Evolutionary conservation across 2,888 invertebrate genomes (phyloP).

Genomic region (Bursaphelenchus okinawaensis): DNA sequence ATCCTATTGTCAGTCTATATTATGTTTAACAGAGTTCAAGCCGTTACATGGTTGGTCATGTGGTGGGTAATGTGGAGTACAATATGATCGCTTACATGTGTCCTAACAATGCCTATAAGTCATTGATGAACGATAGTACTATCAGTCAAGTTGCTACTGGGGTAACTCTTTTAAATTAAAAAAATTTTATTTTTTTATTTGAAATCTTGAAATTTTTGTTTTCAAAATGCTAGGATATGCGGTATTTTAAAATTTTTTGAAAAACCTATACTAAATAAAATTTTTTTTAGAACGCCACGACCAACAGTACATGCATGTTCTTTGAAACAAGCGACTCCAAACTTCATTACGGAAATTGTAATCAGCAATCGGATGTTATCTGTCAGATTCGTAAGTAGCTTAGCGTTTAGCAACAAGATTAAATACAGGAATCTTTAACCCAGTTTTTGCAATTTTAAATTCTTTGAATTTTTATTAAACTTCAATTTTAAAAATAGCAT

Average conservation of each 20-base stretch:
- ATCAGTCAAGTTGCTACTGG: constrained; percentile 14
- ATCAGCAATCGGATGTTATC: constrained; percentile 26
- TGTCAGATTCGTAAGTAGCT: constrained; percentile 40
- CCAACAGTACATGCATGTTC: constrained; percentile 29
- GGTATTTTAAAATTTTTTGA: no score
- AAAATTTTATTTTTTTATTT: no score
- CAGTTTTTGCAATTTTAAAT: no score
- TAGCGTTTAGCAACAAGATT: no score
- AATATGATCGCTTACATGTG: constrained; percentile 35
- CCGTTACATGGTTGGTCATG: constrained; percentile 41
- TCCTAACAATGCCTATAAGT: constrained; percentile 31
- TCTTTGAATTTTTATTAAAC: no score
- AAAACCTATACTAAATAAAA: no score
- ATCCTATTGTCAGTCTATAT: no score
- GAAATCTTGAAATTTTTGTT: no score
- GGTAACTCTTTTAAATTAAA: no score
- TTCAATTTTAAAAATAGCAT: no score
- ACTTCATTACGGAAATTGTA: constrained; percentile 33
- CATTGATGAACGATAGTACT: constrained; percentile 18
- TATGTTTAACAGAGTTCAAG: neutral
- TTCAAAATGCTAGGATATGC: no score
- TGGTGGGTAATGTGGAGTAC: constrained; percentile 35
- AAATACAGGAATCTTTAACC: no score
- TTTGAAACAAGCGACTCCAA: constrained; percentile 24
- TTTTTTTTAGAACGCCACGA: constrained; percentile 23